Evolutionary conservation across 2,797 vertebrate genomes (phyloP).

Genomic region (Micrastur ruficollis): DNA sequence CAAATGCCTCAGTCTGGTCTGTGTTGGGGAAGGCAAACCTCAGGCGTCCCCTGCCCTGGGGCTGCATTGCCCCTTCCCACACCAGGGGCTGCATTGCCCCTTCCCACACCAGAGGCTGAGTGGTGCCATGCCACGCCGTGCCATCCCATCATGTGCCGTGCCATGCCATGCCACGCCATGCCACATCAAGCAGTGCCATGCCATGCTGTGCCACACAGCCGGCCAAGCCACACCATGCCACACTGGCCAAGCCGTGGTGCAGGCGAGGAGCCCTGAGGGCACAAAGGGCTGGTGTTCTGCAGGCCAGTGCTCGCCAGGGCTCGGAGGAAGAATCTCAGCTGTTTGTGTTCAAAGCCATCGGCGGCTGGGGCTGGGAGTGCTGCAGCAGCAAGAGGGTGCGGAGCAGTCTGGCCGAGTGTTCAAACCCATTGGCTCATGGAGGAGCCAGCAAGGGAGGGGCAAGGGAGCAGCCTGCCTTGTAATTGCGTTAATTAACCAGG

Average conservation of each 20-base stretch:
- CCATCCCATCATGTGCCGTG: too few species aligned
- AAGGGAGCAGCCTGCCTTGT: not conserved
- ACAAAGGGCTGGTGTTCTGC: not conserved
- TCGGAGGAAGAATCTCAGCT: not conserved
- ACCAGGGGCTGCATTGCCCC: not conserved
- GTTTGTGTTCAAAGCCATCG: not conserved
- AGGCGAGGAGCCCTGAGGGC: not conserved
- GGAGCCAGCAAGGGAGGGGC: not conserved
- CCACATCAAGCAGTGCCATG: not conserved
- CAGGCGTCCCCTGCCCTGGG: too few species aligned
- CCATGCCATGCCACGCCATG: not conserved
- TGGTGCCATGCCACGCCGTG: not conserved
- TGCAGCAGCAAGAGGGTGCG: not conserved
- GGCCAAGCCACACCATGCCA: not conserved
- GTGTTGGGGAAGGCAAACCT: not conserved
- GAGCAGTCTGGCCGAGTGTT: not conserved
- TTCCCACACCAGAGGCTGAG: not conserved
- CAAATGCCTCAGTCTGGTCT: not conserved
- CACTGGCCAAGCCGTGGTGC: not conserved
- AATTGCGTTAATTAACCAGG: not conserved
- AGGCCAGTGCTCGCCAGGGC: fast-evolving
- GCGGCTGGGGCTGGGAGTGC: fast-evolving
- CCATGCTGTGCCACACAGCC: not conserved
- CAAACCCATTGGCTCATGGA: not conserved
- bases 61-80: not conserved